Percentiles rank a stretch among this genome's conserved stretches.
Conservation (phyloP, 2,888 invertebrate genomes). For the Drosophila neutralis region DNA sequence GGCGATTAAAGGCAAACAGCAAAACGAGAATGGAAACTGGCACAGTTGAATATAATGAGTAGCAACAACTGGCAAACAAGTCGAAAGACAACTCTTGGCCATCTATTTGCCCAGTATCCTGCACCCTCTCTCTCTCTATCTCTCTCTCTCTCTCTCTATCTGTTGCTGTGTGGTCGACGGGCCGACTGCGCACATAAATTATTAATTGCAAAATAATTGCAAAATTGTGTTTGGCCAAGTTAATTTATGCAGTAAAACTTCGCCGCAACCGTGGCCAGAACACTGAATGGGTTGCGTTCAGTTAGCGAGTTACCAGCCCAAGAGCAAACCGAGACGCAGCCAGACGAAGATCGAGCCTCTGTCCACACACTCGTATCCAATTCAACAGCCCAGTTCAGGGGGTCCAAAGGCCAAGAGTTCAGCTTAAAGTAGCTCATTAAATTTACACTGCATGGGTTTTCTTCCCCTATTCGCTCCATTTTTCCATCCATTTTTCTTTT, state of each 20-base stretch:
- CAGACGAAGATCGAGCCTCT: background rate
- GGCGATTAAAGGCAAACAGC: constrained; percentile 40
- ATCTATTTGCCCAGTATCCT: constrained; percentile 1
- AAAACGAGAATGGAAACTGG: constrained; percentile 7
- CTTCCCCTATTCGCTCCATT: background rate
- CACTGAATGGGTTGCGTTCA: constrained; percentile 26
- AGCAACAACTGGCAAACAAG: constrained; percentile 31
- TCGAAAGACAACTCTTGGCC: constrained; percentile 32
- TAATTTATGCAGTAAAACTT: constrained; percentile 77
- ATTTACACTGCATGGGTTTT: constrained; percentile 20
- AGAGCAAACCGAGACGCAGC: background rate
- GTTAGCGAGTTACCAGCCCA: constrained; percentile 5
- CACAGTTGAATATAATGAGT: constrained; percentile 32
- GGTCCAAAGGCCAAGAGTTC: constrained; percentile 25
- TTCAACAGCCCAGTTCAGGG: background rate
- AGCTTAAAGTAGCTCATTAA: constrained; percentile 48
- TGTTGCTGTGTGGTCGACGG: constrained; percentile 8
- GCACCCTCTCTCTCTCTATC: background rate
- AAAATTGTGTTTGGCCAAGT: constrained; percentile 79
- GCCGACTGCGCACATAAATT: constrained; percentile 67
- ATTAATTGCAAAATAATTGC: constrained; percentile 81
- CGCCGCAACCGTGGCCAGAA: constrained; percentile 44
- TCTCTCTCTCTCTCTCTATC: background rate
- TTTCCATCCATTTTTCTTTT: background rate
- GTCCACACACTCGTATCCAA: background rate